Conservation (phyloP, 2,797 vertebrate genomes). For the Halcyon badia region DNA sequence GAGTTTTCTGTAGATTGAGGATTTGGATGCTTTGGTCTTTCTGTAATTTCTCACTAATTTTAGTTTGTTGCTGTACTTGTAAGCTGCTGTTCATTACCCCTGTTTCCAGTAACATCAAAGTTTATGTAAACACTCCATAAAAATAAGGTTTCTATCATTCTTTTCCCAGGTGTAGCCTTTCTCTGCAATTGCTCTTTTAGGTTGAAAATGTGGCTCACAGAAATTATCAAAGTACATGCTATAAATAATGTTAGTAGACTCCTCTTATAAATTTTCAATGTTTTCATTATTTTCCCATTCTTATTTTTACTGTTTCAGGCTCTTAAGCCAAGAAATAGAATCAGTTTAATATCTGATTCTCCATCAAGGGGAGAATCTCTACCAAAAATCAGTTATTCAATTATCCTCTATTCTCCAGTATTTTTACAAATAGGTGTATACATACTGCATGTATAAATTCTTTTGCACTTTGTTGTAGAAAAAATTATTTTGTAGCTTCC, state of each 20-base stretch:
- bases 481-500: neutral
- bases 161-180: neutral
- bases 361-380: neutral
- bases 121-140: neutral
- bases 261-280: neutral
- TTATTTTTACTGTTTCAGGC: neutral
- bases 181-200: neutral
- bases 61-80: neutral
- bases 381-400: neutral
- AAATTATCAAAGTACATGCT: neutral
- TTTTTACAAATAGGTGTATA: neutral
- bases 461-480: neutral
- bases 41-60: neutral
- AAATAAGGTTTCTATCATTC: neutral
- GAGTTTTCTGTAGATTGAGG: neutral
- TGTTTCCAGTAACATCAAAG: slow-evolving; percentile 10
- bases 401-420: neutral
- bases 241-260: neutral
- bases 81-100: neutral
- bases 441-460: neutral
- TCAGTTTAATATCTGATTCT: neutral
- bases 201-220: neutral
- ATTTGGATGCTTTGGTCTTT: neutral
- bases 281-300: neutral
- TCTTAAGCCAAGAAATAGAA: neutral